These are phyloP conservation scores for Zaprionus gabonicus DNA, from an alignment of 1,140 invertebrate species.

Conservation along the genomic window DNA sequence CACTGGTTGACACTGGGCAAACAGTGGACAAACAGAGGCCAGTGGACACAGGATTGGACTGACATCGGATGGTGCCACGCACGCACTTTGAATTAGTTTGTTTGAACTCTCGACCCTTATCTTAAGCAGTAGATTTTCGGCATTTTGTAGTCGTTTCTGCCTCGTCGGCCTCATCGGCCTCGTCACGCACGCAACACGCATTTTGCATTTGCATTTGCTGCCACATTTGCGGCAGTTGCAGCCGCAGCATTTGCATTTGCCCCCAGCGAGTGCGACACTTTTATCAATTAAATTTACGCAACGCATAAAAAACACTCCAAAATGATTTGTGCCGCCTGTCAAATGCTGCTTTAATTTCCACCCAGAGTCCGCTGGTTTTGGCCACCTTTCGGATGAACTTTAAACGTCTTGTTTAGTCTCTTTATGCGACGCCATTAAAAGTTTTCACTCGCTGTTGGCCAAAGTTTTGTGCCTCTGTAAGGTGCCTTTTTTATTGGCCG, in stretches of 20 bases:
- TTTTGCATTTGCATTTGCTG: constrained; percentile 58
- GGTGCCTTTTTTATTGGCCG: constrained; percentile 79
- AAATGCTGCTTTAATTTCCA: constrained; percentile 38
- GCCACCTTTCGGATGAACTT: constrained; percentile 67
- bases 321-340: constrained; percentile 27
- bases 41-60: not conserved
- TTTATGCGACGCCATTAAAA: constrained; percentile 82
- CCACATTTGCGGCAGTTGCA: not conserved
- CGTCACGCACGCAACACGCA: constrained; percentile 51
- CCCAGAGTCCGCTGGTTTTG: constrained; percentile 15
- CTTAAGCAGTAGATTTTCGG: constrained; percentile 79
- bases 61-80: constrained; percentile 9
- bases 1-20: constrained; percentile 16
- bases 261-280: constrained; percentile 39
- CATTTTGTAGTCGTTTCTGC: constrained; percentile 75
- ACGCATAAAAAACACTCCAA: constrained; percentile 57
- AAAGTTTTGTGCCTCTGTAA: constrained; percentile 68
- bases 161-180: constrained; percentile 10
- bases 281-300: constrained; percentile 81
- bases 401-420: constrained; percentile 46
- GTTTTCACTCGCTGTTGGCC: constrained; percentile 64
- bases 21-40: not conserved
- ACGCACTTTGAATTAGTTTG: constrained; percentile 80
- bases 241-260: not conserved
- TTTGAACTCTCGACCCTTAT: constrained; percentile 73